Evolutionary conservation across 2,113 vertebrate genomes (phyloP).

Genomic region (Clinocottus analis): DNA sequence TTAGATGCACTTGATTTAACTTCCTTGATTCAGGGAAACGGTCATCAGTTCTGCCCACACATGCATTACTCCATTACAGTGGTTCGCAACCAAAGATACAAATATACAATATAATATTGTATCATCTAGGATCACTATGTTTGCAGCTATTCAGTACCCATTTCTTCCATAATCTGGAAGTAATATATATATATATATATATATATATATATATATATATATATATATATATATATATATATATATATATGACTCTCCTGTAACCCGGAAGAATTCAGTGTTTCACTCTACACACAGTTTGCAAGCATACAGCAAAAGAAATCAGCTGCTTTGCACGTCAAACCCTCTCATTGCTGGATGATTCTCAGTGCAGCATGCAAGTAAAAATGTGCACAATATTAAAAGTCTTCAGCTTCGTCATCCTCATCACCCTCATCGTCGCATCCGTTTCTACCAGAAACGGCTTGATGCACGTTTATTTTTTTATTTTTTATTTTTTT

Average conservation of each 20-base stretch:
- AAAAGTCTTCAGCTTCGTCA: constrained; percentile 64
- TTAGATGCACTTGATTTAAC: constrained; percentile 37
- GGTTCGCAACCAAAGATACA: constrained; percentile 65
- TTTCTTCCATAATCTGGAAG: constrained; percentile 74
- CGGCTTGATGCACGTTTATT: constrained; percentile 46
- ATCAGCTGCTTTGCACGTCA: constrained; percentile 66
- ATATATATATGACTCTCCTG: constrained; percentile 53
- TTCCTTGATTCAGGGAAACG: constrained; percentile 30
- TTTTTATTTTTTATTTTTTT: constrained; percentile 2
- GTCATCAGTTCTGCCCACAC: constrained; percentile 56
- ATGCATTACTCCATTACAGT: constrained; percentile 66
- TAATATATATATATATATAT: constrained; percentile 41
- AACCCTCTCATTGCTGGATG: constrained; percentile 51
- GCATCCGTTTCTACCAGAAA: constrained; percentile 38
- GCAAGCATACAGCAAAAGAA: constrained; percentile 71
- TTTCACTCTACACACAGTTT: constrained; percentile 79
- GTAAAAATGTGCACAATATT: constrained; percentile 81
- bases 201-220: constrained; percentile 14
- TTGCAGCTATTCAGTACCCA: constrained; percentile 66
- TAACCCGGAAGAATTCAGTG: constrained; percentile 75
- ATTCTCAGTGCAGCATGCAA: constrained; percentile 85
- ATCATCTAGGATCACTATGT: constrained; percentile 64
- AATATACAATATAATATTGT: constrained; percentile 64
- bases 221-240: constrained; percentile 10
- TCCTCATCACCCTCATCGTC: constrained; percentile 29